A percentile compares a stretch with the other conserved stretches of the same genome.
phyloP scores from a whole-genome alignment of 2,888 invertebrate species.

The Pterobdella sp. region DNA sequence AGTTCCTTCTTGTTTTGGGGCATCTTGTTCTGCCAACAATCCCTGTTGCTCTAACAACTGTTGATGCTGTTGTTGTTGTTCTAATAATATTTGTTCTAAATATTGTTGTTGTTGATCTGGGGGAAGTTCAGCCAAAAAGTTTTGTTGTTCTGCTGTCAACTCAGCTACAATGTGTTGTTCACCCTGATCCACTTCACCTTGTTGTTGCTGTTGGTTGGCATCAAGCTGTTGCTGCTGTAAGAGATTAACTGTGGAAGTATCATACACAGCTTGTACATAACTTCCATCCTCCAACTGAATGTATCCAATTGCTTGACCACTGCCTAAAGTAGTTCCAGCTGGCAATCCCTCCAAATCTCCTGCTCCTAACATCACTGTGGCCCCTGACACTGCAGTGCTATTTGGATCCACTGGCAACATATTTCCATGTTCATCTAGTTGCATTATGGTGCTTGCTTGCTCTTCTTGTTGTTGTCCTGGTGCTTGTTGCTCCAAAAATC shows the following conservation, averaged over 20 bases:
- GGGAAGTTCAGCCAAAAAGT: background rate
- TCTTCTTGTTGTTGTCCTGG: slow-evolving; percentile 11
- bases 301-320: slow-evolving; percentile 18
- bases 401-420: slow-evolving; percentile 7
- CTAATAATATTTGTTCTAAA: background rate
- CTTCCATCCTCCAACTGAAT: slow-evolving; percentile 28
- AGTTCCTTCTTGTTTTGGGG: background rate
- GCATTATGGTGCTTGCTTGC: background rate
- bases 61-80: slow-evolving; percentile 12
- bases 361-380: background rate
- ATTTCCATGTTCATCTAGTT: background rate
- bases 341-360: slow-evolving; percentile 5
- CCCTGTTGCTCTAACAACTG: slow-evolving; percentile 9
- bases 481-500: slow-evolving; percentile 33
- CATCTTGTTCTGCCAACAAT: background rate
- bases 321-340: background rate
- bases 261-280: slow-evolving; percentile 25
- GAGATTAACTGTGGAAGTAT: slow-evolving; percentile 11
- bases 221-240: slow-evolving; percentile 22
- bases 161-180: background rate
- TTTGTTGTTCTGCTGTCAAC: slow-evolving; percentile 8
- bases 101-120: slow-evolving; percentile 17
- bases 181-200: slow-evolving; percentile 7
- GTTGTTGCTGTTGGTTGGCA: slow-evolving; percentile 10
- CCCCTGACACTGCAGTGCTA: background rate